These are phyloP conservation scores for Anoncus sp. DNA, from an alignment of 2,888 invertebrate genomes.

Conservation along the genomic window DNA sequence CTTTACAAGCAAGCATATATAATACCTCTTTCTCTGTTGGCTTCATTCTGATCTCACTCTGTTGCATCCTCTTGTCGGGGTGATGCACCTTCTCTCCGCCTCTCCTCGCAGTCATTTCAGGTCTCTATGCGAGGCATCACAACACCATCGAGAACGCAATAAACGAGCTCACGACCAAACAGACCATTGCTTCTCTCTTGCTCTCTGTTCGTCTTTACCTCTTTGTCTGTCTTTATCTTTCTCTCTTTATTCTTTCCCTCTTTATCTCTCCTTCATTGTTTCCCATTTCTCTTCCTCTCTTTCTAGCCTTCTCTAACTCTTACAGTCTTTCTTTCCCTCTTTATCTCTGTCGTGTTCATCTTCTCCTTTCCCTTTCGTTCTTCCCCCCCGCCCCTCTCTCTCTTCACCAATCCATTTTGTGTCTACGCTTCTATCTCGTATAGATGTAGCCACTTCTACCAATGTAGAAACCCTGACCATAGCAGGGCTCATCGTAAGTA, in stretches of 20 bases:
- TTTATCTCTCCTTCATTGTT: neutral
- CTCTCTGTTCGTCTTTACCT: no score
- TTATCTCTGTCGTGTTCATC: neutral
- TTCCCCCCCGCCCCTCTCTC: neutral
- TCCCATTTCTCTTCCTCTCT: neutral
- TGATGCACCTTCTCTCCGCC: conserved; percentile 52
- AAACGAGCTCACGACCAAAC: conserved; percentile 44
- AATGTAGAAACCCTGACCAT: conserved; percentile 33
- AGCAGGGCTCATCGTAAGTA: conserved; percentile 42
- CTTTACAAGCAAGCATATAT: conserved; percentile 38
- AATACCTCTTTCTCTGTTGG: conserved; percentile 46
- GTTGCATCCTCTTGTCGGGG: neutral
- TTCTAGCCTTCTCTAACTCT: no score
- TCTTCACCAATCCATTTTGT: conserved; percentile 49
- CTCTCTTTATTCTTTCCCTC: neutral
- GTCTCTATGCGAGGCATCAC: conserved; percentile 21
- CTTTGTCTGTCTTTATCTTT: conserved; percentile 5
- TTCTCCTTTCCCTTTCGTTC: neutral
- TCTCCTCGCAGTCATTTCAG: conserved; percentile 15
- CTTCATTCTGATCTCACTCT: neutral
- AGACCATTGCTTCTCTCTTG: conserved; percentile 7
- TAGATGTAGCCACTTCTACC: conserved; percentile 9
- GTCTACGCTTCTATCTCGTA: conserved; percentile 31
- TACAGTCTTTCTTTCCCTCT: neutral
- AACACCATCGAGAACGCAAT: conserved; percentile 45